Base-by-base conservation (phyloP, 1,140 invertebrate species). In the Drosophila micromelanica region DNA sequence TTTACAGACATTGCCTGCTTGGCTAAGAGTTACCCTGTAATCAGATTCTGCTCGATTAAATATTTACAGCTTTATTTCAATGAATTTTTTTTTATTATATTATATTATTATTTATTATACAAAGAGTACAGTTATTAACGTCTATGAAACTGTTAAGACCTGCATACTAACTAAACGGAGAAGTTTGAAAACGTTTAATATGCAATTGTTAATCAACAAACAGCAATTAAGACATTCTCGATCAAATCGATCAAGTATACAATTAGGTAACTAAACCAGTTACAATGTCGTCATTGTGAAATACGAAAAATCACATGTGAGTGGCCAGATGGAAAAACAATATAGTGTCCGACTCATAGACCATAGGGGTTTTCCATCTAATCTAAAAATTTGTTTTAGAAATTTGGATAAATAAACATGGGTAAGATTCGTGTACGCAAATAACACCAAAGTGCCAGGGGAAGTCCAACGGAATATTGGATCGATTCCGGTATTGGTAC, bases 221-320 rank as follows among this genome's bases (percentile, higher is more conserved):
- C 20, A 57, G 5, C 48, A 55, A 77, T 49, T 40, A 55, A 38
- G 63, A 59, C 52, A 17, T 23, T 32, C 43, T 27, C 38, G 38
- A 9, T 64, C 56, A 59, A 35, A 20, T 17, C 32, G 52, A 57
- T 55, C 46, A 37, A 51, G 59, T 78, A 46, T 46, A 45, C 20
- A 7, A 65, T 20, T 13, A 43, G 23, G 5, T 37, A 35, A 35
- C 12, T 5, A 68, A 71, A 78, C 79, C 71, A 38, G 80, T 84
- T 84, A 32, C 38, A 56, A 78, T 73, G 76, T 73, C 80, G 80
- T 85, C 73, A 84, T 62, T 68, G 54, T 20, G 20, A 59, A 56
- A 11, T 5, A 8, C 5, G 20, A 32, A 20, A 45, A 23, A 45
- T 69, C 37, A 27, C 60, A 64, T 23, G 27, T 64, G 45, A 49